These are phyloP conservation scores for Pedionomus torquatus DNA, from an alignment of 2,113 vertebrate genomes.

Conservation along the genomic window DNA sequence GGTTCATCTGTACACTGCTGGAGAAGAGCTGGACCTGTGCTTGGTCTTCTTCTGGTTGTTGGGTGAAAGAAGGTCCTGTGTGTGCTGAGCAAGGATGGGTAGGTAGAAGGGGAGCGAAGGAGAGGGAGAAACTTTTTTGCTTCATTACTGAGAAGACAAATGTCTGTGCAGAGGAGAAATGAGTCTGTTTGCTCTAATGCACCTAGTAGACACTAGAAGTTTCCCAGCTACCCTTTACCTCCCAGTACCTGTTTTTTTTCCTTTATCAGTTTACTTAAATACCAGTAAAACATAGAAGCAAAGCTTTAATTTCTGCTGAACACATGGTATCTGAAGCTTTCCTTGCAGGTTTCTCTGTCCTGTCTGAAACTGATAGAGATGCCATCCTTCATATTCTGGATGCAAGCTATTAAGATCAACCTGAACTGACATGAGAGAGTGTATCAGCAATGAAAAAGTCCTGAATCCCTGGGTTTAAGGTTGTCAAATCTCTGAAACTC, in stretches of 20 bases:
- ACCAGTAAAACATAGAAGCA: background rate
- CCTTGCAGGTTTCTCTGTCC: background rate
- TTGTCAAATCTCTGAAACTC: conserved; percentile 32
- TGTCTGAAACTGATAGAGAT: background rate
- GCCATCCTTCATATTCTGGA: background rate
- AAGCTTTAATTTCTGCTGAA: background rate
- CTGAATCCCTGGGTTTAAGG: conserved; percentile 3
- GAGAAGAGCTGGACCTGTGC: background rate
- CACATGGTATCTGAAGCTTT: background rate
- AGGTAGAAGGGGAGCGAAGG: background rate
- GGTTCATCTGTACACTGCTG: background rate
- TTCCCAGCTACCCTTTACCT: background rate
- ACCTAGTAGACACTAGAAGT: background rate
- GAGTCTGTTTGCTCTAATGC: background rate
- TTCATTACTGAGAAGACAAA: background rate
- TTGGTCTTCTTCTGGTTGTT: background rate
- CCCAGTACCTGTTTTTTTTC: background rate
- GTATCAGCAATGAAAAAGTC: conserved; percentile 30
- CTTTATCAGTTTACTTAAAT: background rate
- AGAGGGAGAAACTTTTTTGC: background rate
- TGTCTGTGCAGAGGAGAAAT: background rate
- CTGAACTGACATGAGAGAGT: conserved; percentile 31
- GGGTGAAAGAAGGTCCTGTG: background rate
- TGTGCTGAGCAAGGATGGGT: background rate
- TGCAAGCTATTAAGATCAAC: background rate